Base-by-base conservation (phyloP, 1,140 invertebrate species). In the Meteorus sp. region DNA sequence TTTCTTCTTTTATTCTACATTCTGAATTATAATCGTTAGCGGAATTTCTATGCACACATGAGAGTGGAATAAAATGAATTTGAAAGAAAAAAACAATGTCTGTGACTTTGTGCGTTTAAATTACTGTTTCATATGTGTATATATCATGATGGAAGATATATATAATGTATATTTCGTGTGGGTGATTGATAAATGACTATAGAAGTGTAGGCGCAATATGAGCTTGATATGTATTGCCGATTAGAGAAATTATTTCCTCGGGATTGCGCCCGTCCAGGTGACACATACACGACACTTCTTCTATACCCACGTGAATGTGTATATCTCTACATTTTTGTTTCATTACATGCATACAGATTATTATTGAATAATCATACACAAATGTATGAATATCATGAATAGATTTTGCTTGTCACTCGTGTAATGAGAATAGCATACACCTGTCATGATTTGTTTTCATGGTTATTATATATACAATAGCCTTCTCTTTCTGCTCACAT, bases 171-270 rank as follows among this genome's bases (percentile, higher is more conserved):
- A 63, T 62, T 60, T 62, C 64, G 59, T 59, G 60, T 62, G 61
- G 59, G 59, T 62, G 64, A 65, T 65, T 65, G 60, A 62, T 65
- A 62, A 65, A 65, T 62, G 48, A 53, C 61, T 56, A 53, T 39
- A 65, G 61, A 19, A 33, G 39, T 41, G 68, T 72, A 67, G 70
- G 70, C 67, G 67, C n/a, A 62, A 37, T 52, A 45, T 43, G 20
- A 61, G 60, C 61, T 61, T 19, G 43, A 45, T 27, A 41, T 55
- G 51, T 69, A 68, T 62, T 65, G 66, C 66, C 65, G 67, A 67
- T 69, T 68, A 65, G 66, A 61, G 56, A 61, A 66, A 66, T 70
- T 59, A 63, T 59, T 62, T 59, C 41, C 56, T 41, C 45, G 50
- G 39, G 17, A 43, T 58, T 44, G 33, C 39, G 27, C 29, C 33